Evolutionary conservation across 1,140 invertebrate genomes (phyloP), one percentile per base, ranked within the genome.

Genomic region (Cyclargus thomasi): DNA sequence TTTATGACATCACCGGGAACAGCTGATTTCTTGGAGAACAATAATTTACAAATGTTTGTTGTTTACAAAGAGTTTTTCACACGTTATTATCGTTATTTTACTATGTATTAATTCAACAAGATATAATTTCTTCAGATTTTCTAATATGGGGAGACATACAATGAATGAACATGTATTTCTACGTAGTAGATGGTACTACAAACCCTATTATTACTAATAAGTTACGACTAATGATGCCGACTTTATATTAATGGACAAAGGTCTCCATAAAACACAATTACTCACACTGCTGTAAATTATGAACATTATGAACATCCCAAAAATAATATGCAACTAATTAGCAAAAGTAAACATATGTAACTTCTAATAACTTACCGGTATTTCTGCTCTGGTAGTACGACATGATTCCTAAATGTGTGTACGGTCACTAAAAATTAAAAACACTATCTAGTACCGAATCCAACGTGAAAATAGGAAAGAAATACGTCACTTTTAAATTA

Each of bases 401-500:
- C 86, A 88, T 88, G 68, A 71, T 75, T 67, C 63, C 66, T 67
- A 53, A 35, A 69, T 69, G 67, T 69, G 57, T 67, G 57, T 59
- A 68, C 68, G 59, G 64, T 21, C 59, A 74, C 62, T 36, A 29
- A 21, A 59, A 57, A 36, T 59, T 59, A 59, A 17, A 22, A 57
- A 18, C 66, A 70, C 64, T 70, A 67, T 23, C 59, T 18, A 68
- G 69, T 72, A 71, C 74, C 71, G 69, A 77, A 73, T 75, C 69
- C 77, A 70, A 73, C 78, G 80, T 80, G 69, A 79, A 79, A 88
- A 82, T 81, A 83, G 69, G 62, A 63, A 47, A 29, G 63, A 65
- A 2, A 72, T 77, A 84, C 86, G 86, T 88, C 82, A 88, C 80
- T 78, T 82, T 85, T 86, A 88, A 88, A 86, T 82, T 86, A 85